Conservation (phyloP, 2,888 invertebrate species). For the Ochropleura leucogaster region DNA sequence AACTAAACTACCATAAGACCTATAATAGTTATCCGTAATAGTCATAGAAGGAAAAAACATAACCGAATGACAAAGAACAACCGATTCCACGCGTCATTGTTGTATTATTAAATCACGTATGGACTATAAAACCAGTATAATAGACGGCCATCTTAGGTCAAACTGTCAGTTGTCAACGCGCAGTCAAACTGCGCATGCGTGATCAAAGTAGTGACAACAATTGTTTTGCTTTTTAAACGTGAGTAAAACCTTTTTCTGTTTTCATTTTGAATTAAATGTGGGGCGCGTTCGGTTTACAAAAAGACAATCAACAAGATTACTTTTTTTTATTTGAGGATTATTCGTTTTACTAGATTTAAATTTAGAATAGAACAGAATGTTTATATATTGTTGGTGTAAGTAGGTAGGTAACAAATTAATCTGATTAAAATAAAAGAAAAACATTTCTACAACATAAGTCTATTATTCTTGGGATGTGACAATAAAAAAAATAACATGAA, state of each 20-base stretch:
- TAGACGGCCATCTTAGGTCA: slow-evolving; percentile 58
- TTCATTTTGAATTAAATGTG: neutral
- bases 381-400: neutral
- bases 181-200: slow-evolving; percentile 62
- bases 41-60: slow-evolving; percentile 28
- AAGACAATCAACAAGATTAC: accelerated
- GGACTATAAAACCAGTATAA: slow-evolving; percentile 55
- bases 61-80: neutral
- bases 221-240: slow-evolving; percentile 40
- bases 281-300: neutral
- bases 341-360: neutral
- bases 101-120: slow-evolving; percentile 30
- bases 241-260: slow-evolving; percentile 38
- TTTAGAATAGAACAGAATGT: neutral
- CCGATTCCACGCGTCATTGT: slow-evolving; percentile 39
- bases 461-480: no score
- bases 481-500: no score
- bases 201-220: slow-evolving; percentile 39
- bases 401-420: neutral
- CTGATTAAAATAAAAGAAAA: neutral
- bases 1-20: neutral
- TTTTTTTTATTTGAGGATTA: neutral
- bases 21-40: slow-evolving; percentile 3
- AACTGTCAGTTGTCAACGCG: slow-evolving; percentile 62
- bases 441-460: neutral